phyloP scores from a whole-genome alignment of 2,113 vertebrate genomes.

The Periophthalmodon schlosseri region DNA sequence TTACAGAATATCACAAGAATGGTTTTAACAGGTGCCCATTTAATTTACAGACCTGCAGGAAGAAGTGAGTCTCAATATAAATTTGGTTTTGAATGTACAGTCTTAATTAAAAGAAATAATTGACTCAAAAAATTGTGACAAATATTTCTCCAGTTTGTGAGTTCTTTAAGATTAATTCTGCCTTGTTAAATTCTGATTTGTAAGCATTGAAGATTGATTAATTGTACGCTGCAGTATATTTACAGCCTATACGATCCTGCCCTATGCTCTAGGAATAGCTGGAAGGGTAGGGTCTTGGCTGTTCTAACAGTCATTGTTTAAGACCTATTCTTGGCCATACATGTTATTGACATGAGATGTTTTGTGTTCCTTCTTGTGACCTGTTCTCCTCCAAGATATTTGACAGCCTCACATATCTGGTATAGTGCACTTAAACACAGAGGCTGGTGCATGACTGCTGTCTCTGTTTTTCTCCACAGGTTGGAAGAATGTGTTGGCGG shows the following conservation, averaged over 20 bases:
- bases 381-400: constrained; percentile 2
- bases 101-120: neutral
- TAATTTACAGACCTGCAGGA: neutral
- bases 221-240: neutral
- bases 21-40: neutral
- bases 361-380: constrained; percentile 15
- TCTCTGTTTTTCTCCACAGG: constrained; percentile 65
- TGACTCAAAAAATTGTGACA: neutral
- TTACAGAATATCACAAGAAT: neutral
- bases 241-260: constrained; percentile 39
- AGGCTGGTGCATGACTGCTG: constrained; percentile 28
- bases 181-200: neutral
- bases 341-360: constrained; percentile 40
- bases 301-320: constrained; percentile 62
- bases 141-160: neutral
- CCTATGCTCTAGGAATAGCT: constrained; percentile 54
- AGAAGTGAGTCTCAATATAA: neutral
- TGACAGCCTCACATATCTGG: constrained; percentile 5
- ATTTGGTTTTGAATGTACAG: neutral
- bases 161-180: neutral
- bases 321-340: constrained; percentile 57
- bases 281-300: constrained; percentile 67
- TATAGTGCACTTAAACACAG: neutral
- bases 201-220: neutral
- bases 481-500: constrained; percentile 60